Evolutionary conservation across 2,888 invertebrate genomes (phyloP).

Genomic region (Sylvicola cinctus): DNA sequence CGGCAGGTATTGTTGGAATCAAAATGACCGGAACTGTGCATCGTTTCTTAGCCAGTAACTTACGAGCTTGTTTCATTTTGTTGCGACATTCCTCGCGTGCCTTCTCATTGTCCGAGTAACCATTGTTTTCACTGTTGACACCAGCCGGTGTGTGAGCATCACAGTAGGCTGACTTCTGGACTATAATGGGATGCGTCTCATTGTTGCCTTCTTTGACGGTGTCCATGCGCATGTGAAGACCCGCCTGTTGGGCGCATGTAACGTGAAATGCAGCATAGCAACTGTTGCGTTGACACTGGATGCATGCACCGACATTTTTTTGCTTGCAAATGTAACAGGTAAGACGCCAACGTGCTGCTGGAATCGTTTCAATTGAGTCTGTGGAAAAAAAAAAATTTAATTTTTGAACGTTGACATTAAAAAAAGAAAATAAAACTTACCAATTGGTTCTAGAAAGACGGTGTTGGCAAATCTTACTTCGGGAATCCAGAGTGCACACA

Average conservation of each 20-base stretch:
- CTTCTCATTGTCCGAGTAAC: slow-evolving; percentile 11
- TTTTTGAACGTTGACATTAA: neutral
- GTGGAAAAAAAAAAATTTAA: slow-evolving; percentile 7
- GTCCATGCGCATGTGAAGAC: slow-evolving; percentile 90
- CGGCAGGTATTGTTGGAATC: slow-evolving; percentile 81
- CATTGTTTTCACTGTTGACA: slow-evolving; percentile 18
- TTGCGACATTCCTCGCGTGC: slow-evolving; percentile 47
- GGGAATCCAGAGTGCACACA: slow-evolving; percentile 97
- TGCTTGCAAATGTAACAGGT: slow-evolving; percentile 94
- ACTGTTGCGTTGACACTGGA: slow-evolving; percentile 91
- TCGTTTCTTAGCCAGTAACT: slow-evolving; percentile 72
- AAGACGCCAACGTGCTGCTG: slow-evolving; percentile 88
- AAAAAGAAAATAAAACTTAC: slow-evolving; percentile 32
- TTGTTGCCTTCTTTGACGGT: slow-evolving; percentile 47
- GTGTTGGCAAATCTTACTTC: slow-evolving; percentile 97
- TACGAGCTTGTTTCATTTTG: slow-evolving; percentile 73
- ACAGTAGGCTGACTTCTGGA: slow-evolving; percentile 91
- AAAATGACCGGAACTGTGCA: slow-evolving; percentile 79
- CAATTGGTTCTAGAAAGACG: slow-evolving; percentile 94
- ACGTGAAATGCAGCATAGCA: slow-evolving; percentile 98
- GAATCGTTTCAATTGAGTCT: slow-evolving; percentile 92
- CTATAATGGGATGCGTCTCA: slow-evolving; percentile 53
- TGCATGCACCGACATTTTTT: slow-evolving; percentile 83
- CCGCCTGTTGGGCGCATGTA: slow-evolving; percentile 84
- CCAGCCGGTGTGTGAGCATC: slow-evolving; percentile 76